Evolutionary conservation across 2,797 vertebrate species (phyloP).

Genomic region (Hipposideros larvatus): DNA sequence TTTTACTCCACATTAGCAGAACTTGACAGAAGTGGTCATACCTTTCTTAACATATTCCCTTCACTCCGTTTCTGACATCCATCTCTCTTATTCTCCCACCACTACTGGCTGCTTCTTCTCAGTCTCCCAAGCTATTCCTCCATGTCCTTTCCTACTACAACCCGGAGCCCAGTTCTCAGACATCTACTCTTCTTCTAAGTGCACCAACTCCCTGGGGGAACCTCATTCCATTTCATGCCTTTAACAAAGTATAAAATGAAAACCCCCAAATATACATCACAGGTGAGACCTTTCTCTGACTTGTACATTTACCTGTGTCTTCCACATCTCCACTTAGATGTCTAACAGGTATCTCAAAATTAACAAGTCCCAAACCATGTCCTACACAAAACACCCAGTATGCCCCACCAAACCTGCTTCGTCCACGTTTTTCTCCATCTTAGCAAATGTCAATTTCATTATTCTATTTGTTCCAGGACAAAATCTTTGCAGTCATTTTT

Average conservation of each 20-base stretch:
- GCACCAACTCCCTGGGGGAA: not conserved
- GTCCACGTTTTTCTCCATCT: constrained; percentile 1
- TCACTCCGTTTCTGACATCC: not conserved
- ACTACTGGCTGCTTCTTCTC: not conserved
- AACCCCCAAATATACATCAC: not conserved
- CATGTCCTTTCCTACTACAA: no score
- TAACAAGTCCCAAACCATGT: not conserved
- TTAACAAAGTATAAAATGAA: not conserved
- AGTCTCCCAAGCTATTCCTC: not conserved
- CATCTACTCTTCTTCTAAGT: not conserved
- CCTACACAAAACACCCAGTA: not conserved
- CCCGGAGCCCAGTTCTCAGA: not conserved
- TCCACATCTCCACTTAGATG: not conserved
- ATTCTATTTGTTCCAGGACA: not conserved
- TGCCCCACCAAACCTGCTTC: not conserved
- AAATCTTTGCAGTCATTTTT: not conserved
- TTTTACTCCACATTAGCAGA: not conserved
- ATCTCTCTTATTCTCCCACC: not conserved
- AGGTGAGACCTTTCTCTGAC: not conserved
- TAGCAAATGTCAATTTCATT: not conserved
- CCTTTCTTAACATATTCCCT: not conserved
- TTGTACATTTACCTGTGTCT: not conserved
- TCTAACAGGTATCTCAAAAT: not conserved
- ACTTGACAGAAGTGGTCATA: not conserved
- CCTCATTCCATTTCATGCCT: not conserved